Conservation (phyloP, 2,113 vertebrate species). For the Semnornis frantzii region DNA sequence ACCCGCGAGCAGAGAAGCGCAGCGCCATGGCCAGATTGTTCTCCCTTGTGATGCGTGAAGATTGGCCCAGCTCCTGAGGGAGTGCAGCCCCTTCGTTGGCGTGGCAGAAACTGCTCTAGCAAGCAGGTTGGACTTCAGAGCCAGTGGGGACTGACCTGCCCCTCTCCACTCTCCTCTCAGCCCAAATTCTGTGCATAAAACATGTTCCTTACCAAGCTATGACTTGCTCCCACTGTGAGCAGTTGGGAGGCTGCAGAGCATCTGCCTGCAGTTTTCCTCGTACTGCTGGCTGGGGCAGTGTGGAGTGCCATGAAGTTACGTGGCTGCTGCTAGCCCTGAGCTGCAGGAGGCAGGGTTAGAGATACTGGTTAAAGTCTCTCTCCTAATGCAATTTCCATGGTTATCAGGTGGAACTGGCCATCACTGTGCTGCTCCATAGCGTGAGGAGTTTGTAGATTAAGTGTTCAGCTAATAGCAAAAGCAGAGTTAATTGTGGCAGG, state of each 20-base stretch:
- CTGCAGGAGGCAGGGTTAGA: background rate
- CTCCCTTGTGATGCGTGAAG: background rate
- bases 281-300: background rate
- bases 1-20: background rate
- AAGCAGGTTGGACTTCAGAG: background rate
- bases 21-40: fast-evolving
- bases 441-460: background rate
- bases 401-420: background rate
- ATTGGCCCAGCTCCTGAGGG: background rate
- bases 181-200: background rate
- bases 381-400: background rate
- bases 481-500: background rate
- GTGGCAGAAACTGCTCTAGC: background rate
- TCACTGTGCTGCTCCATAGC: fast-evolving
- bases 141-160: background rate
- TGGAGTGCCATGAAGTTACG: background rate
- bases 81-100: fast-evolving
- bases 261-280: background rate
- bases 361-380: background rate
- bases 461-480: background rate
- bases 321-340: background rate
- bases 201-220: background rate
- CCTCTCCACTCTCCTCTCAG: background rate
- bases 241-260: background rate
- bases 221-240: background rate